Conservation (phyloP, 2,113 vertebrate genomes). For the Actenoides hombroni region DNA sequence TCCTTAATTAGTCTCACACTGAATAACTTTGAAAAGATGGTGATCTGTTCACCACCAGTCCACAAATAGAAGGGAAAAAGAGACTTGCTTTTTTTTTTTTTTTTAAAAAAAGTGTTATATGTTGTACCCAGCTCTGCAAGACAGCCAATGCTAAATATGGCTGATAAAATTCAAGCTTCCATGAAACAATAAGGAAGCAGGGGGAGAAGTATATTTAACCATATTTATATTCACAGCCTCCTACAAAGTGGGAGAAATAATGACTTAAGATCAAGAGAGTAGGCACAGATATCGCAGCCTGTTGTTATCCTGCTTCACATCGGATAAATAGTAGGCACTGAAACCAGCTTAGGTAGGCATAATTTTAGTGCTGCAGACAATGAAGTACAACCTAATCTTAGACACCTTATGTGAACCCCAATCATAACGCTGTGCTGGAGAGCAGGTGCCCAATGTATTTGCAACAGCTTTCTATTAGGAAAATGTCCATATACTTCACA, state of each 20-base stretch:
- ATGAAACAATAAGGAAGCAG: slow-evolving; percentile 1
- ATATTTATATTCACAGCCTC: slow-evolving; percentile 2
- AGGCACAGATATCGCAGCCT: background rate
- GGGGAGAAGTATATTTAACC: slow-evolving; percentile 7
- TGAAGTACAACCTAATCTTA: background rate
- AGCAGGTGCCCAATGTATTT: background rate
- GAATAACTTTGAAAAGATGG: background rate
- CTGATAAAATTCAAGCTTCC: background rate
- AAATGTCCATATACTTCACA: background rate
- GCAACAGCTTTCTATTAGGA: background rate
- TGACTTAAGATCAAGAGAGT: background rate
- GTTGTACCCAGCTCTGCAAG: background rate
- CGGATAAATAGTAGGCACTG: background rate
- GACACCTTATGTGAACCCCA: rapidly evolving
- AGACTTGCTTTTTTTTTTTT: background rate
- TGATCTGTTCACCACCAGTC: background rate
- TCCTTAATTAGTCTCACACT: slow-evolving; percentile 14
- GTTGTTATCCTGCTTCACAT: background rate
- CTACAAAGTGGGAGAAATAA: background rate
- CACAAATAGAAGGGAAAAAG: background rate
- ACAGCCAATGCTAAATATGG: background rate
- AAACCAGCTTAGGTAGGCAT: background rate
- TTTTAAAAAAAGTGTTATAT: background rate
- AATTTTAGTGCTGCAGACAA: background rate
- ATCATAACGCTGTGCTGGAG: background rate